Base-by-base conservation (phyloP, 2,888 invertebrate species). In the Noctua janthe region DNA sequence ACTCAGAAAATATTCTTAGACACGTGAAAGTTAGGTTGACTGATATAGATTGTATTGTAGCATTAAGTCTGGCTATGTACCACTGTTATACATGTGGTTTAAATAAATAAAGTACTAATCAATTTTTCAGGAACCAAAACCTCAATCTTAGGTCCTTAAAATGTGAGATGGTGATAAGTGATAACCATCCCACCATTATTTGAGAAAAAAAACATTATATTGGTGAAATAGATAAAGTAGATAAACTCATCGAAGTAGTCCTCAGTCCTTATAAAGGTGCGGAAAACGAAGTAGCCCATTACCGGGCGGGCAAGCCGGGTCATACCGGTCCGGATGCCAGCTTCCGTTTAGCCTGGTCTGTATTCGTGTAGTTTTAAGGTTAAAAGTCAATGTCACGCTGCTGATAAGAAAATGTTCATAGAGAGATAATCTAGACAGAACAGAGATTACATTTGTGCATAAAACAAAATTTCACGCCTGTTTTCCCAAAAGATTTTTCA, bases 251-350 rank as follows among this genome's bases (percentile, higher is more conserved):
- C 29, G 20, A 54, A 35, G 54, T 29, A 29, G 23, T 23, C 67
- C 35, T 71, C 35, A 35, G 74, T 74, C 47, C 23, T n/a, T 43
- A 81, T 66, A 47, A 82, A 70, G 39, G 70, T n/a, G 43, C 82
- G 76, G 86, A 86, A 77, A 74, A 75, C 70, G 56, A 71, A 72
- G 82, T 70, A 56, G 70, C 75, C 77, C 71, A 88, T 88, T 78
- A 86, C 87, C 77, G 85, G 64, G 71, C 66, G 62, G 75, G 62
- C 83, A 64, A 73, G n/a, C 77, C 47, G 54, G 87, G 72, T 71
- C 73, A 67, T 78, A 78, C 86, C 75, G 73, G n/a, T 49, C 73
- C 88, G 87, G 88, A 86, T 76, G 70, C 11, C 39, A 67, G 35
- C 73, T 80, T 85, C 84, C 81, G 70, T 20, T 88, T 35, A 66